A percentile compares a stretch with the other conserved stretches of the same genome.
Evolutionary conservation across 2,113 vertebrate genomes (phyloP).

Genomic region (Baryphthengus martii): DNA sequence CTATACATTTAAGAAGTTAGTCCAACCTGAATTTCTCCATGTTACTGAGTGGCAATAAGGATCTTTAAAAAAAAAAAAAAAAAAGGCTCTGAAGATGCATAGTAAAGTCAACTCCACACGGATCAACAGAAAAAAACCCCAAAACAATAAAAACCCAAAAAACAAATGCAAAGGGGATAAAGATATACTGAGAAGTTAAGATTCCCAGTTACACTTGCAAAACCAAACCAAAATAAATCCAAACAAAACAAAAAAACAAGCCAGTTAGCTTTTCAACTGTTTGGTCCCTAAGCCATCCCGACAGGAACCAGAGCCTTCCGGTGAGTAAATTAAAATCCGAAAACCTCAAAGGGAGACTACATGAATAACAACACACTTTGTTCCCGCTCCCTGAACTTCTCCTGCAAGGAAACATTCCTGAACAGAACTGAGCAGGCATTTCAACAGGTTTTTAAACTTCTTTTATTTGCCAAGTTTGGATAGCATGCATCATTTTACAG

Average conservation of each 20-base stretch:
- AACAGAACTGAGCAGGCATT: not conserved
- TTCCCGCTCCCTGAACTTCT: not conserved
- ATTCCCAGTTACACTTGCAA: not conserved
- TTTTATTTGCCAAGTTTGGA: constrained; percentile 59
- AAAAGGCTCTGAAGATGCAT: not conserved
- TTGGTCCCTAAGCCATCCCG: not conserved
- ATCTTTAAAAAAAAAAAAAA: no score
- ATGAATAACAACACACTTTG: not conserved
- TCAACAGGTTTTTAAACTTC: not conserved
- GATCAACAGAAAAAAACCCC: not conserved
- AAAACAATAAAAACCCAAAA: no score
- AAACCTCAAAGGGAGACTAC: not conserved
- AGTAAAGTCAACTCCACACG: not conserved
- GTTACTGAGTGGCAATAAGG: not conserved
- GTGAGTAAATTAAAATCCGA: not conserved
- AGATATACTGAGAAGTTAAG: not conserved
- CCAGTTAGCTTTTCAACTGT: not conserved
- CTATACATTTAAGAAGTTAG: not conserved
- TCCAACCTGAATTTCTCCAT: not conserved
- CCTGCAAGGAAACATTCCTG: not conserved
- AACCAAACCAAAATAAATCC: not conserved
- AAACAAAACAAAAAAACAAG: no score
- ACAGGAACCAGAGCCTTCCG: not conserved
- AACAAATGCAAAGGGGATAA: not conserved
- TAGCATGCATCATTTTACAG: constrained; percentile 71